Evolutionary conservation across 2,797 vertebrate species (phyloP), one percentile per base, ranked within the genome.

Genomic region (Anisognathus igniventris): DNA sequence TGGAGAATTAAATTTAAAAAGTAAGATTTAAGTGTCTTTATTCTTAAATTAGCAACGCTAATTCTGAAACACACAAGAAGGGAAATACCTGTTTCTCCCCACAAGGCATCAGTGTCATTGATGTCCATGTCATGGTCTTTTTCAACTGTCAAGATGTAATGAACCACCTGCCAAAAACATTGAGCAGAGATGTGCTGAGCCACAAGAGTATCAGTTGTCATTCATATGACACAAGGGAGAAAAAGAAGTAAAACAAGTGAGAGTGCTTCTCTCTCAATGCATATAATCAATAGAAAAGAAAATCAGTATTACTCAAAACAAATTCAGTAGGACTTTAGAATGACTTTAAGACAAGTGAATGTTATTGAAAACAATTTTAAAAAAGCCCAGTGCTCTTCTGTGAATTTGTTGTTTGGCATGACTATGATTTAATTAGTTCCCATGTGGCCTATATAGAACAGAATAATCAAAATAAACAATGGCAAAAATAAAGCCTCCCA

Each of bases 21-120:
- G 5, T 6, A 64, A 23, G 61, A 44, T 44, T 21, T 42, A 57
- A 61, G 37, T 0, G 16, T 21, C 33, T 51, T n/a, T 60, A 25
- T 73, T 61, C 22, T 58, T 40, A 79, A 84, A 48, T 37, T 7
- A 80, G 42, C 39, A 86, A 42, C 31, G 72, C 15, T 28, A 48
- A 22, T 44, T 35, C 31, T n/a, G 40, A 71, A 60, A 73, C 57
- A 60, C 7, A 21, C 0, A 2, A 37, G 44, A 24, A 90, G 65
- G 28, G 40, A 83, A 95, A 91, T 99, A 99, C 99, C 99, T 98
- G 99, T 99, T 98, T 99, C 99, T 98, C 99, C 99, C 99, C 99
- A 99, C 95, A 99, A 97, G 35, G 98, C 98, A 97, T 99, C 99
- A 40, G 98, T 98, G 96, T 98, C 98, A 96, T 99, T 98, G 98